phyloP scores from a whole-genome alignment of 2,797 vertebrate species.

The Leptodactylus fallax region DNA sequence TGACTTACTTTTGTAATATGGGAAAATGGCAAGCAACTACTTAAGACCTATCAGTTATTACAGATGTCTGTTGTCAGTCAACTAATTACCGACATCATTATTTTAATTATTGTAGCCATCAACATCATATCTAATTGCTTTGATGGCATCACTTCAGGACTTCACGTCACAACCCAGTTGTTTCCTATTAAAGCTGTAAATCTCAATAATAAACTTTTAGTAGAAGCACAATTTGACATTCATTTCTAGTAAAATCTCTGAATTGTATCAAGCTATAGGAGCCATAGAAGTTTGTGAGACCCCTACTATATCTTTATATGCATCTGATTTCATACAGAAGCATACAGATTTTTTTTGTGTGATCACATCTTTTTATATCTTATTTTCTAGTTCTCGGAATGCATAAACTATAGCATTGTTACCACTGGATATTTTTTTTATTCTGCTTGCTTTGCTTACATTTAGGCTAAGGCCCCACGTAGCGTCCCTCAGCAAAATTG shows the following conservation, averaged over 20 bases:
- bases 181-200: background rate
- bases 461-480: no score
- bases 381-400: no score
- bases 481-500: no score
- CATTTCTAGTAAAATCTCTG: background rate
- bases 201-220: background rate
- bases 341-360: no score
- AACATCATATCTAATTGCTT: slow-evolving; percentile 29
- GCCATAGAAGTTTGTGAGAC: no score
- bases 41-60: slow-evolving; percentile 17
- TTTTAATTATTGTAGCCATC: slow-evolving; percentile 54
- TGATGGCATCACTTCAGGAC: background rate
- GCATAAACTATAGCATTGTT: no score
- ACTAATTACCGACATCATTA: slow-evolving; percentile 52
- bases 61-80: slow-evolving; percentile 50
- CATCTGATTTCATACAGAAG: no score
- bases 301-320: no score
- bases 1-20: slow-evolving; percentile 18
- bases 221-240: background rate
- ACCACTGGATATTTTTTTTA: no score
- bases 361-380: no score
- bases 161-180: background rate
- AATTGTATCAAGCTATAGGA: no score
- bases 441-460: no score
- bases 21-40: slow-evolving; percentile 6